phyloP scores from a whole-genome alignment of 2,113 vertebrate genomes.

The Hydropotes inermis region DNA sequence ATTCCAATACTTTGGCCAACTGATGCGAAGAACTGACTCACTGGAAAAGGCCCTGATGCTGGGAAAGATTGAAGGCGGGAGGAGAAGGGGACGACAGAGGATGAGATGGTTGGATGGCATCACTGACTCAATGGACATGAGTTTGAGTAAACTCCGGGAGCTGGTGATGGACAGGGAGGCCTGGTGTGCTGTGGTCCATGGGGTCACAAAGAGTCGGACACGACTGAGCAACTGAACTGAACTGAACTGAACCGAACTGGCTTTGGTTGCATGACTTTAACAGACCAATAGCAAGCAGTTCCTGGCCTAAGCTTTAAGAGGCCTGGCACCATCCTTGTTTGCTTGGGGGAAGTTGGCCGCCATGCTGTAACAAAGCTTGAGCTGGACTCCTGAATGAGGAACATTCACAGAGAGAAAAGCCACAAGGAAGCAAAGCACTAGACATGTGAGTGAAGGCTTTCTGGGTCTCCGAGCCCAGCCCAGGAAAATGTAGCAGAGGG shows the following conservation, averaged over 20 bases:
- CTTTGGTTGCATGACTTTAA: neutral
- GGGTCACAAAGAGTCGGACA: fast-evolving
- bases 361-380: neutral
- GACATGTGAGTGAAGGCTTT: neutral
- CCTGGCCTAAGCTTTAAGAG: neutral
- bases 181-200: neutral
- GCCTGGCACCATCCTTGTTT: neutral
- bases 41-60: neutral
- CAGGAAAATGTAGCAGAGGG: neutral
- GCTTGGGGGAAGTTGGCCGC: neutral
- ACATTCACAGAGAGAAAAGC: neutral
- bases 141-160: neutral
- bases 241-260: neutral
- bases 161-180: neutral
- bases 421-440: neutral
- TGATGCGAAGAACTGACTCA: neutral
- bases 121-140: neutral
- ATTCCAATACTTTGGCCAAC: neutral
- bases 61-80: neutral
- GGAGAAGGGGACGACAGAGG: neutral
- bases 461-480: neutral
- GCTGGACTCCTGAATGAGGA: neutral
- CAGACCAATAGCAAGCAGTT: neutral
- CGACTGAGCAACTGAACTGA: neutral
- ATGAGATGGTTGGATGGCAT: neutral